Evolutionary conservation across 2,888 invertebrate genomes (phyloP), one percentile per base, ranked within the genome.

Genomic region (Julus scandinavius): DNA sequence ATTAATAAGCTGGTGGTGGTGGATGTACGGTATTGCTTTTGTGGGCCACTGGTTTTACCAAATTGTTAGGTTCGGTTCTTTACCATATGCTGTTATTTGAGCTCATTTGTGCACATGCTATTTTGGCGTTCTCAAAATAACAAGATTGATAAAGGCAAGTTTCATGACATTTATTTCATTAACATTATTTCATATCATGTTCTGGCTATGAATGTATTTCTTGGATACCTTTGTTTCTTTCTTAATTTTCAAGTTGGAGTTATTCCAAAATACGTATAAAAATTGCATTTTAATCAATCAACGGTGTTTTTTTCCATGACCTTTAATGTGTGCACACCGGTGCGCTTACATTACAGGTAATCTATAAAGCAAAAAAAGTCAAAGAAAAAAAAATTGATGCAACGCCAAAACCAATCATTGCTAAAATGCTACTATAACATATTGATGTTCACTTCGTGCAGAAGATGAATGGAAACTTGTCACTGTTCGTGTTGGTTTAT

Each of bases 401-500:
- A 29, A 20, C 29, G 72, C 72, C 72, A 72, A 72, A 58, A n/a
- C 58, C 58, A 58, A 17, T 58, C 17, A 58, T 58, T 58, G 5
- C 15, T 58, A 6, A 9, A 72, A 72, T 9, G n/a, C 29, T 63
- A 17, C 17, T n/a, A 2, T n/a, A n/a, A 63, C 63, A n/a, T 72
- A 29, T 29, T 72, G 72, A 29, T 20, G 20, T 72, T 72, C 72
- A 9, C 20, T 20, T 2, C 72, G 20, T 20, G 72, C 45, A 72
- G 72, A 72, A 72, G 72, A 72, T 72, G 72, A 72, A 72, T 72
- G 72, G 72, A 72, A 29, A 29, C 72, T 20, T 72, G 72, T 72
- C 72, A 72, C 72, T 72, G 29, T 20, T 72, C 72, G 20, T 29
- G 29, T 72, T 72, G 72, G 29, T 29, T 20, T 29, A 29, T 29